Conservation (phyloP, 2,888 invertebrate species). For the Nezara viridula region DNA sequence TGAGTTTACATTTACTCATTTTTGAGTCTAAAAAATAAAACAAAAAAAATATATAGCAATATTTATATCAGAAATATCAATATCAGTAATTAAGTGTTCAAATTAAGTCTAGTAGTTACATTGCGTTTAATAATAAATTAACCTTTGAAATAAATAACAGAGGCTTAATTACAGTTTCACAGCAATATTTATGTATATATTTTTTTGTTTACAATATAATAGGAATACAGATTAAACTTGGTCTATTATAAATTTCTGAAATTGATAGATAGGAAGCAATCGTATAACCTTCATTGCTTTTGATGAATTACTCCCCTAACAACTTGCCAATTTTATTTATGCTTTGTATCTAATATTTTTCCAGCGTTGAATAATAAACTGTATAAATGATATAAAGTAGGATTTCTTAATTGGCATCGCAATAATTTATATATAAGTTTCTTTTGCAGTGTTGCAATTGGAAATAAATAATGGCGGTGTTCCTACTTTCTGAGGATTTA, state of each 20-base stretch:
- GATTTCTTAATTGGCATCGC: neutral
- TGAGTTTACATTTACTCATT: neutral
- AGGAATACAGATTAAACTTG: neutral
- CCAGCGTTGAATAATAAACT: neutral
- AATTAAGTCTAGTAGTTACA: neutral
- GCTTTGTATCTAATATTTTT: neutral
- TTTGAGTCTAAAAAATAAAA: neutral
- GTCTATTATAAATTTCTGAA: neutral
- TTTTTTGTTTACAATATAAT: neutral
- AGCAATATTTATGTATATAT: neutral
- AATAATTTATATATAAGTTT: constrained; percentile 16
- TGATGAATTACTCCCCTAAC: neutral
- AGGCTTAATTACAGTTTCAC: neutral
- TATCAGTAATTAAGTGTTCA: neutral
- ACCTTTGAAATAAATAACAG: neutral
- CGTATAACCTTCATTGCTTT: neutral
- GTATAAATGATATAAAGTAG: neutral
- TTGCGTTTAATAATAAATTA: neutral
- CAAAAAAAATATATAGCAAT: neutral
- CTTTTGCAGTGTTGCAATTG: neutral
- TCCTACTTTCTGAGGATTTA: neutral
- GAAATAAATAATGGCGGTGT: neutral
- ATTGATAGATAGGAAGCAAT: neutral
- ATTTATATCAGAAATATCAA: neutral
- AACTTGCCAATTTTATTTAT: neutral